Evolutionary conservation across 1,140 invertebrate genomes (phyloP), one percentile per base, ranked within the genome.

Genomic region (Scaptomyza graminum): DNA sequence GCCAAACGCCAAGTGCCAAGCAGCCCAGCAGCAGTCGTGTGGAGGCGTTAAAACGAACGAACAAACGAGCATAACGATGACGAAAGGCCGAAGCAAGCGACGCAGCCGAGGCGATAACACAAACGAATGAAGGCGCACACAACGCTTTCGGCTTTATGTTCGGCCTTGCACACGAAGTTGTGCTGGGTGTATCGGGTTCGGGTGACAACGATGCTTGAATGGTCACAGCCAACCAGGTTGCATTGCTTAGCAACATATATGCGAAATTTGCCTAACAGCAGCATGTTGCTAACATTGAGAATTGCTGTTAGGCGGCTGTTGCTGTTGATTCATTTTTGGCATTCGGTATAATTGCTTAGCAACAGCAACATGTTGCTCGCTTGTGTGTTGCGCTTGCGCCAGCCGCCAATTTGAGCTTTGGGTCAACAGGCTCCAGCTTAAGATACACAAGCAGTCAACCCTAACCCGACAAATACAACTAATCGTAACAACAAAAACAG

Each of bases 161-260:
- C 50, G 50, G 50, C 25, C 15, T n/a, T 34, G 13, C 9, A 5
- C 11, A 37, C 37, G 39, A 52, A 44, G 37, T 8, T 18, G 16
- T 4, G 37, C 11, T 8, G 7, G 22, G 43, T 18, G 31, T 31
- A 31, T 51, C 41, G 34, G 41, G n/a, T 47, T 56, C 63, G 37
- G 25, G 44, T 41, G 22, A 39, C 7, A 5, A 28, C 37, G 54
- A 28, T 28, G 75, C 55, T 64, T 70, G 28, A 57, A 49, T 50
- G 50, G n/a, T 60, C 70, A 74, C 74, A 77, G 75, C 75, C 75
- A 78, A 78, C 75, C 75, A 77, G 56, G 50, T 68, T 25, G 66
- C 66, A 41, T 65, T 31, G 44, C 55, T 44, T 57, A 3, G 37
- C 39, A 67, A 43, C 59, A 50, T 44, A n/a, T 41, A 41, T 9